Evolutionary conservation across 2,888 invertebrate species (phyloP), one percentile per base, ranked within the genome.

Genomic region (Napeogenes inachia): DNA sequence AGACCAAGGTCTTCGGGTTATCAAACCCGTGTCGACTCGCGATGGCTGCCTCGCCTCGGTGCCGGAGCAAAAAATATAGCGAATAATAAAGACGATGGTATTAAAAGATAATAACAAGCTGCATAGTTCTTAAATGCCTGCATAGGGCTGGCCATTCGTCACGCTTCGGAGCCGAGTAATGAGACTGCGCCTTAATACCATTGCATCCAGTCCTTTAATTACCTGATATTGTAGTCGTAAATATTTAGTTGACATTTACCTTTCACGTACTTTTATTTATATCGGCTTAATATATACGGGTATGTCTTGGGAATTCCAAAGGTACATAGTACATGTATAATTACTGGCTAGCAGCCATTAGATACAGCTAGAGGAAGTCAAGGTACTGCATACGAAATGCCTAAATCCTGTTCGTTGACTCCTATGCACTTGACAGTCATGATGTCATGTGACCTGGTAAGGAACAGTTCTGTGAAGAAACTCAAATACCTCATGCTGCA

Each of bases 1-100:
- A 89, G 89, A 89, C 89, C 89, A 90, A 90, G 90, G 90, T 90
- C 90, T 89, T 78, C 89, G 82, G 90, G 90, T 90, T 90, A 90
- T 90, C 90, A 89, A 90, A 90, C 90, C 80, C 89, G 84, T 81
- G 87, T 79, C 85, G 84, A 81, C 80, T 84, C 77, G 84, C 80
- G 78, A 74, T 75, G 82, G 78, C 77, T 73, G 82, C 84, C 82
- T 85, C 81, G 84, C 85, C 85, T 84, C 84, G 79, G 66, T 79
- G 82, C 80, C 78, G 79, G 78, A 78, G 87, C 86, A 89, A 90
- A 90, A 89, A 89, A 86, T 84, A 75, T 87, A 81, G 82, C 84
- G 84, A 86, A 87, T 88, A 87, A 88, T 83, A 82, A 88, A 85
- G 82, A 78, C 81, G 86, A 87, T 88, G 88, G 81, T 87, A 89